Evolutionary conservation across 2,888 invertebrate genomes (phyloP).

Genomic region (Tetragnatha montana): DNA sequence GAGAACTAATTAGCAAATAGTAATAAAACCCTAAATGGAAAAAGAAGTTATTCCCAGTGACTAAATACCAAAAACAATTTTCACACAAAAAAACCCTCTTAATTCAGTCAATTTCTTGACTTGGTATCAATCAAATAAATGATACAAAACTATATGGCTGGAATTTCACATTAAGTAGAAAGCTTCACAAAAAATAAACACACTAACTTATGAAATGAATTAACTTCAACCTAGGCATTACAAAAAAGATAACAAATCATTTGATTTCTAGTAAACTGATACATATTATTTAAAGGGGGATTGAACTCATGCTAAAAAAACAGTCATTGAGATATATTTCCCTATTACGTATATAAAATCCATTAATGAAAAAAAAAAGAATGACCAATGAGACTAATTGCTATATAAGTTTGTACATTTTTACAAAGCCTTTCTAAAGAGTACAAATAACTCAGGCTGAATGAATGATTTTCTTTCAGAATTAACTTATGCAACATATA

Average conservation of each 20-base stretch:
- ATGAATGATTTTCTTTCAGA: slow-evolving; percentile 9
- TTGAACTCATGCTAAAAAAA: not conserved
- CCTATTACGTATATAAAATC: not conserved
- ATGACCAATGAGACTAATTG: slow-evolving; percentile 6
- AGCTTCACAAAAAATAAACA: not conserved
- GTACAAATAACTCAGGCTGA: slow-evolving; percentile 10
- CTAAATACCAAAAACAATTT: too few relatives aligned
- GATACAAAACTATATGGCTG: too few relatives aligned
- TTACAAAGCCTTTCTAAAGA: slow-evolving; percentile 28
- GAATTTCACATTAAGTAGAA: not conserved
- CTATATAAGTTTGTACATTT: slow-evolving; percentile 41
- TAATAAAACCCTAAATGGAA: slow-evolving; percentile 2
- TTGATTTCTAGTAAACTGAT: not conserved
- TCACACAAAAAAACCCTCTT: too few relatives aligned
- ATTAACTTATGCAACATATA: slow-evolving; percentile 20
- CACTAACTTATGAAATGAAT: not conserved
- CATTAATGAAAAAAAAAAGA: slow-evolving; percentile 26
- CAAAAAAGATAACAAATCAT: not conserved
- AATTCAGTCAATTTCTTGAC: too few relatives aligned
- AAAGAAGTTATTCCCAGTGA: not conserved
- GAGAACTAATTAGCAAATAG: not conserved
- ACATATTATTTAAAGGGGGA: not conserved
- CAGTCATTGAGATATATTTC: not conserved
- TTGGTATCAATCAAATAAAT: too few relatives aligned
- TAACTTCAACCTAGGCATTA: not conserved